Conservation (phyloP, 2,888 invertebrate species). For the Acanthosoma haemorrhoidale region DNA sequence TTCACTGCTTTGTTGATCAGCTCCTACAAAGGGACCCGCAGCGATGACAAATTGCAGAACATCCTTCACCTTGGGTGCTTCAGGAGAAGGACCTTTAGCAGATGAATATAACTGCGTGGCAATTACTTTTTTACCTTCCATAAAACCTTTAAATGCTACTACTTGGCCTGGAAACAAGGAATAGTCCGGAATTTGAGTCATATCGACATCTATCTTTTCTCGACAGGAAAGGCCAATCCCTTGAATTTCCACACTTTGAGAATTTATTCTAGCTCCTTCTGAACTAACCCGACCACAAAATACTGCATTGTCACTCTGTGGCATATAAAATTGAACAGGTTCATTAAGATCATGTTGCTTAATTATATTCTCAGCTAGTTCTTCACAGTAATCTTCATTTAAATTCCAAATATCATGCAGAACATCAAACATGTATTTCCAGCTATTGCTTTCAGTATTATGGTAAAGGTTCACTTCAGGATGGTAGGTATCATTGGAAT, state of each 20-base stretch:
- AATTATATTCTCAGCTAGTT: background rate
- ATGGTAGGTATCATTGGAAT: background rate
- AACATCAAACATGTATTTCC: conserved; percentile 3
- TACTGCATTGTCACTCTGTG: background rate
- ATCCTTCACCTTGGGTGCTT: background rate
- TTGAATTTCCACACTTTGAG: background rate
- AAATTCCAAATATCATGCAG: conserved; percentile 8
- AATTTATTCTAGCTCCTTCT: background rate
- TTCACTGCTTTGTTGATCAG: background rate
- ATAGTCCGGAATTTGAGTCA: conserved; percentile 1
- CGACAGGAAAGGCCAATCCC: background rate
- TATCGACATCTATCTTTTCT: conserved; percentile 43
- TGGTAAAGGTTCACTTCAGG: background rate
- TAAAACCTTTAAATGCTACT: conserved; percentile 69
- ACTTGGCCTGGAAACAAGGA: conserved; percentile 75
- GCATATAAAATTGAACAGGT: background rate
- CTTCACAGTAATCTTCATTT: conserved; percentile 5
- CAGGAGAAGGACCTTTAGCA: background rate
- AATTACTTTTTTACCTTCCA: conserved; percentile 61
- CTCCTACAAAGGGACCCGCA: background rate
- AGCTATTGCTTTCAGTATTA: background rate
- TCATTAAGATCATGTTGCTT: background rate
- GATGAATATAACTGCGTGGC: conserved; percentile 45
- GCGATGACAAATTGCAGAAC: background rate
- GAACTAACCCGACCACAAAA: background rate